Conservation (phyloP, 2,888 invertebrate genomes). For the Drosophila multiciliata region DNA sequence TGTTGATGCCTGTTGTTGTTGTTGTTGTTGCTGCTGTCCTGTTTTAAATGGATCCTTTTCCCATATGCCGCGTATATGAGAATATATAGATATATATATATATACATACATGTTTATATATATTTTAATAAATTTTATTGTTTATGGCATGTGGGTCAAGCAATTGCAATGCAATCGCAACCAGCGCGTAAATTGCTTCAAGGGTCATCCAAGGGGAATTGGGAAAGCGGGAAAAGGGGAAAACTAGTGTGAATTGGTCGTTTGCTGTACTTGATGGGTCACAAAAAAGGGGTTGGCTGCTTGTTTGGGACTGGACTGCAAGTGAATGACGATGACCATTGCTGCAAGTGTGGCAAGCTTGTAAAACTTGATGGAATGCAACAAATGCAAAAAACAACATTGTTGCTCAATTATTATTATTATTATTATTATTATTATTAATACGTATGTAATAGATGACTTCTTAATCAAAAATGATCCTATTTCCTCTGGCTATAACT, state of each 20-base stretch:
- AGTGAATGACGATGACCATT: background rate
- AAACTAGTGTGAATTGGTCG: slow-evolving; percentile 50
- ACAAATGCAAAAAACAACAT: background rate
- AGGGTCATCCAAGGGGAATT: slow-evolving; percentile 30
- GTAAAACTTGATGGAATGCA: slow-evolving; percentile 14
- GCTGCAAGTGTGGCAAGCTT: background rate
- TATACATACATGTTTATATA: background rate
- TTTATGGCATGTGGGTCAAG: slow-evolving; percentile 70
- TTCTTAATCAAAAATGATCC: too few species aligned
- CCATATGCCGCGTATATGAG: slow-evolving; percentile 45
- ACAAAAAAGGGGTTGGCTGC: background rate
- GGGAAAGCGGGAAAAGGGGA: background rate
- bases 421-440: too few species aligned
- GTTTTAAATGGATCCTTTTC: slow-evolving; percentile 46
- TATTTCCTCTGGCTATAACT: background rate
- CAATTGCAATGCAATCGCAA: slow-evolving; percentile 66
- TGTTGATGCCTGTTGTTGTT: background rate
- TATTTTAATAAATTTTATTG: slow-evolving; percentile 64
- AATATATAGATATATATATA: background rate
- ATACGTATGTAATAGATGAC: too few species aligned
- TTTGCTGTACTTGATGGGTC: slow-evolving; percentile 34
- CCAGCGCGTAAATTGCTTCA: slow-evolving; percentile 57
- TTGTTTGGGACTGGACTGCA: background rate
- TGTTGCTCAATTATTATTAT: background rate
- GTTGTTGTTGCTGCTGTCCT: slow-evolving; percentile 23